A percentile compares a stretch with the other conserved stretches of the same genome.
Evolutionary conservation across 2,888 invertebrate species (phyloP).

Genomic region (Agrochola lychnidis): DNA sequence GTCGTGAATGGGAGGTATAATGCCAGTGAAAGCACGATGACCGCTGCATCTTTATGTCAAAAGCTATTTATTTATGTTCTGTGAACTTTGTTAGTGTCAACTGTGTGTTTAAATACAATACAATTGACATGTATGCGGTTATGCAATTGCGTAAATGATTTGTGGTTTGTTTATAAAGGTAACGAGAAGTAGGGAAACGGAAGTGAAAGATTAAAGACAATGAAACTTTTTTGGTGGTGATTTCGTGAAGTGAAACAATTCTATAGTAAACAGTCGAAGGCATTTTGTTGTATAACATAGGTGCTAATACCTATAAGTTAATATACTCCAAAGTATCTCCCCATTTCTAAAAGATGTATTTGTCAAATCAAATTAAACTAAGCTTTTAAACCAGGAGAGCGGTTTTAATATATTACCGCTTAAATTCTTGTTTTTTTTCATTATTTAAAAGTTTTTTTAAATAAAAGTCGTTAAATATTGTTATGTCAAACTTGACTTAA

Average conservation of each 20-base stretch:
- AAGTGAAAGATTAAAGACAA: background rate
- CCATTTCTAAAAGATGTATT: background rate
- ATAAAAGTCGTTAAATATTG: background rate
- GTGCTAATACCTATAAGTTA: background rate
- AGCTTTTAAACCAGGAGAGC: background rate
- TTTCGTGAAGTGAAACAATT: background rate
- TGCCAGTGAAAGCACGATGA: slow-evolving; percentile 59
- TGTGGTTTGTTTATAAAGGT: slow-evolving; percentile 6
- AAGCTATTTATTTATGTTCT: background rate
- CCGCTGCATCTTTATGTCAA: slow-evolving; percentile 23
- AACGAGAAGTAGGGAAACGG: background rate
- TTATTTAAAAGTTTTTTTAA: no score
- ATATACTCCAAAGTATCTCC: background rate
- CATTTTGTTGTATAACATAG: no score
- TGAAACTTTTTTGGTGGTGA: background rate
- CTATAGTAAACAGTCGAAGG: background rate
- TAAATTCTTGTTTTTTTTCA: background rate
- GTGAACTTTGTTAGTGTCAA: slow-evolving; percentile 30
- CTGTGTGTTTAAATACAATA: slow-evolving; percentile 19
- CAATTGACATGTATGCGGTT: slow-evolving; percentile 5
- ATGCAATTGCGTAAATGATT: slow-evolving; percentile 7
- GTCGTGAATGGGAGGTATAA: slow-evolving; percentile 50
- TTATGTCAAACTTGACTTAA: background rate
- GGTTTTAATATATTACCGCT: no score
- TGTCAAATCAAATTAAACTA: background rate